A percentile compares a stretch with the other conserved stretches of the same genome.
phyloP scores from a whole-genome alignment of 2,888 invertebrate genomes.

The Phasia obesa region DNA sequence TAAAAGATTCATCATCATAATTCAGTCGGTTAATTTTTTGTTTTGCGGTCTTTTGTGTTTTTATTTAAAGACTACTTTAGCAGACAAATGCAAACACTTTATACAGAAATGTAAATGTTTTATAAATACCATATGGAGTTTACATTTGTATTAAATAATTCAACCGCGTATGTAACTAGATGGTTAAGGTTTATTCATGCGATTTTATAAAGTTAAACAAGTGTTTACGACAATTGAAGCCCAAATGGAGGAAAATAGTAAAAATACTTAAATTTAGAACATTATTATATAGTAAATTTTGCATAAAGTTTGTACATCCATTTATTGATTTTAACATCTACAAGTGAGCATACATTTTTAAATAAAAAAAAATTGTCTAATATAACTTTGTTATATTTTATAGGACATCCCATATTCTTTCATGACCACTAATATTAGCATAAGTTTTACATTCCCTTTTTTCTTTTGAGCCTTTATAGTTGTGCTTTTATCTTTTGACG shows the following conservation, averaged over 20 bases:
- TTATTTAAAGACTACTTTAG: not conserved
- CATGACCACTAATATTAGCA: not conserved
- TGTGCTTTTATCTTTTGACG: constrained; percentile 32
- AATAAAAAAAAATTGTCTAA: no score
- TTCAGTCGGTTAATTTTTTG: constrained; percentile 14
- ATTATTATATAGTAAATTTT: no score
- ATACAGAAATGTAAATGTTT: not conserved
- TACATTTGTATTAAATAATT: not conserved
- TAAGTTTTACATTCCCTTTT: not conserved
- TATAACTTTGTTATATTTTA: not conserved
- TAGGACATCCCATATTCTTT: not conserved
- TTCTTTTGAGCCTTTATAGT: not conserved
- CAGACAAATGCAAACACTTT: constrained; percentile 3
- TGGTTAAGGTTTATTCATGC: not conserved
- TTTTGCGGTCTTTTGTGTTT: constrained; percentile 11
- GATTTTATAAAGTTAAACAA: not conserved
- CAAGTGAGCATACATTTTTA: no score
- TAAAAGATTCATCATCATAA: constrained; percentile 35
- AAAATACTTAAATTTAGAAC: not conserved
- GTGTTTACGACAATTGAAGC: no score
- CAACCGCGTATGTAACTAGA: not conserved
- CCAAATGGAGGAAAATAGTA: not conserved
- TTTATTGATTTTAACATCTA: not conserved
- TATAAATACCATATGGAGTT: not conserved
- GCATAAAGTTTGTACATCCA: not conserved